These are phyloP conservation scores for Paraescarpia echinospica DNA, from an alignment of 1,140 invertebrate species.

Conservation along the genomic window DNA sequence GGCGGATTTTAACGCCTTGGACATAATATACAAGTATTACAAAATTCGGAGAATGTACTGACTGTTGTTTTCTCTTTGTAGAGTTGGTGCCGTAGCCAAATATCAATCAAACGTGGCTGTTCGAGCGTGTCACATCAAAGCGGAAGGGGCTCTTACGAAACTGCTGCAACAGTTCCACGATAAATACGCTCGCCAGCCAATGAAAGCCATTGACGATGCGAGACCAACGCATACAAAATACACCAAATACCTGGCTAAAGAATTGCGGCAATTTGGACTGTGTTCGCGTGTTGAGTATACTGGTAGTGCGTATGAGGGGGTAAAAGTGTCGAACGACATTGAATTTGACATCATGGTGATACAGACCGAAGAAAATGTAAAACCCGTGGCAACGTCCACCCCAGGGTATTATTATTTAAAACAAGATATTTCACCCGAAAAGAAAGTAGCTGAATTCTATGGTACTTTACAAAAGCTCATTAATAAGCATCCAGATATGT, in stretches of 20 bases:
- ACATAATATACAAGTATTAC: too few species aligned
- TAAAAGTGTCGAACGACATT: neutral
- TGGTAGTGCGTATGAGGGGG: neutral
- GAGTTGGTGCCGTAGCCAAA: neutral
- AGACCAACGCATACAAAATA: constrained; percentile 12
- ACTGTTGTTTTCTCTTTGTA: neutral
- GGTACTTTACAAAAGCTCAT: neutral
- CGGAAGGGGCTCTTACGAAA: neutral
- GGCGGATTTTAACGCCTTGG: too few species aligned
- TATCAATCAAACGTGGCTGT: neutral
- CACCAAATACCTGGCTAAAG: constrained; percentile 11
- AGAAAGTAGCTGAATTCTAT: neutral
- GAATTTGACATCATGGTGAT: neutral
- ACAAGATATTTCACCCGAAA: neutral
- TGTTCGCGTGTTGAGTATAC: neutral
- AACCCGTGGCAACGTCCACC: neutral
- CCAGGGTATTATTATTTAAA: neutral
- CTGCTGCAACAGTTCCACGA: neutral
- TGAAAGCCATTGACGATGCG: constrained; percentile 13
- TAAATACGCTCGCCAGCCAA: neutral
- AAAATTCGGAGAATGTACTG: too few species aligned
- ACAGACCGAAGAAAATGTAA: neutral
- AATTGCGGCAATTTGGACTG: neutral
- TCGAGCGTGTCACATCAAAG: neutral
- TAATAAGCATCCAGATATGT: neutral